These are phyloP conservation scores for Micromys minutus DNA, from an alignment of 2,113 vertebrate genomes.

Conservation along the genomic window DNA sequence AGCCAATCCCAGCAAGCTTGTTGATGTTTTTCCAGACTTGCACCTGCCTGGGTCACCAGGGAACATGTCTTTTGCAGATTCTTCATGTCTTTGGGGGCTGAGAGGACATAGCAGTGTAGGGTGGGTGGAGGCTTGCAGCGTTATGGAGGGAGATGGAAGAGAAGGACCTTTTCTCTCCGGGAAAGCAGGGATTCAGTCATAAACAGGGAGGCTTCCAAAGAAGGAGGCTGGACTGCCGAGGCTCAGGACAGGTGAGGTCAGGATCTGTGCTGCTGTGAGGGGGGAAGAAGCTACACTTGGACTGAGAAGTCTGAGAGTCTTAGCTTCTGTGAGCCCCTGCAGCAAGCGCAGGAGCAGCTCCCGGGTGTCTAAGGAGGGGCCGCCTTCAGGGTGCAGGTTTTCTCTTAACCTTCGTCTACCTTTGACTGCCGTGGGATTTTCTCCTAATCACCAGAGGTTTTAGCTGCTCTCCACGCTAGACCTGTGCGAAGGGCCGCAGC, in stretches of 20 bases:
- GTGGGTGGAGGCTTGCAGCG: neutral
- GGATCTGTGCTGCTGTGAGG: too few species aligned
- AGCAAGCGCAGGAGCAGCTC: neutral
- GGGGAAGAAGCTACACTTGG: neutral
- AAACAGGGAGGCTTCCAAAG: neutral
- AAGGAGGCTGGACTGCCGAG: neutral
- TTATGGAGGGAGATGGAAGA: neutral
- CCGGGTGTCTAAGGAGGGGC: neutral
- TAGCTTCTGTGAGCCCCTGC: neutral
- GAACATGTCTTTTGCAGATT: neutral
- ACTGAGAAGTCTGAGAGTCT: neutral
- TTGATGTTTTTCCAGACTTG: neutral
- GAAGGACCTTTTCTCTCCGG: too few species aligned
- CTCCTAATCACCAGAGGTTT: neutral
- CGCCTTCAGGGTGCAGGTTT: rapidly evolving
- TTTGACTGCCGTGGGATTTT: neutral
- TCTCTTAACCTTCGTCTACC: neutral
- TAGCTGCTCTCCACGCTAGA: neutral
- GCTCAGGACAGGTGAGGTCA: neutral
- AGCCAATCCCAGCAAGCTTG: neutral
- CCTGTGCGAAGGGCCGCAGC: neutral
- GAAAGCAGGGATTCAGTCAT: neutral
- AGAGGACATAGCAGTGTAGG: neutral
- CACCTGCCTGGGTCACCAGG: neutral
- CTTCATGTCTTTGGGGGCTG: neutral